Evolutionary conservation across 2,113 vertebrate species (phyloP).

Genomic region (Leptosomus discolor): DNA sequence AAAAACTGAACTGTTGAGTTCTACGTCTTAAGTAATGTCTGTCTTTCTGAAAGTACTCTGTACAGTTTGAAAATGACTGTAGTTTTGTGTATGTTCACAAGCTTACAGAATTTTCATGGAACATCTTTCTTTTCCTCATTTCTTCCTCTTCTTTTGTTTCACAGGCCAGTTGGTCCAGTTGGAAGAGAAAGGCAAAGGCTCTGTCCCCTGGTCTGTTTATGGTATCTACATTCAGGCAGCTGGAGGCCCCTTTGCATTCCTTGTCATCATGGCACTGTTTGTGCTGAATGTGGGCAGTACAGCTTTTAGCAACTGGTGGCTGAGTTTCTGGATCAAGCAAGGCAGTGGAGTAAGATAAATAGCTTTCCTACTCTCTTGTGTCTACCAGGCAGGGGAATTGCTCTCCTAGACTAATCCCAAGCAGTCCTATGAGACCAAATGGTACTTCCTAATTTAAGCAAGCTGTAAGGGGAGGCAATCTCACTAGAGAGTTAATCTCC

Average conservation of each 20-base stretch:
- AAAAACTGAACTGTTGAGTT: neutral
- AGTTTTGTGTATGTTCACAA: neutral
- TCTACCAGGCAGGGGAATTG: neutral
- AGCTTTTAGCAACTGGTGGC: constrained; percentile 93
- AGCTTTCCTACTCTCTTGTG: neutral
- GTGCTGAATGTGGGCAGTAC: constrained; percentile 90
- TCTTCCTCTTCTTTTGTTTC: neutral
- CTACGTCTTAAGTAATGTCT: neutral
- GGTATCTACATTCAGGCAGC: constrained; percentile 85
- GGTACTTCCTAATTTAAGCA: neutral
- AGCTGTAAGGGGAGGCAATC: neutral
- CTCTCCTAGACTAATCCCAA: neutral
- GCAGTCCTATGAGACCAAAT: neutral
- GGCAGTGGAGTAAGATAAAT: constrained; percentile 87
- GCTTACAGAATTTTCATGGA: neutral
- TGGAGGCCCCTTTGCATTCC: constrained; percentile 84
- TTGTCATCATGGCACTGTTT: constrained; percentile 86
- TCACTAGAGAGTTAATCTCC: neutral
- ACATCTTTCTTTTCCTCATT: neutral
- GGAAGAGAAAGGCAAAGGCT: constrained; percentile 88
- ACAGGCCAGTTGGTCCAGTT: constrained; percentile 82
- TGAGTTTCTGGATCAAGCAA: constrained; percentile 95
- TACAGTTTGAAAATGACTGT: neutral
- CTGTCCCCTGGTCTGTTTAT: constrained; percentile 87
- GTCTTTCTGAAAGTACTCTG: neutral